A percentile compares a stretch with the other conserved stretches of the same genome.
These are phyloP conservation scores for Scortum barcoo DNA, from an alignment of 2,113 vertebrate species.

Conservation along the genomic window DNA sequence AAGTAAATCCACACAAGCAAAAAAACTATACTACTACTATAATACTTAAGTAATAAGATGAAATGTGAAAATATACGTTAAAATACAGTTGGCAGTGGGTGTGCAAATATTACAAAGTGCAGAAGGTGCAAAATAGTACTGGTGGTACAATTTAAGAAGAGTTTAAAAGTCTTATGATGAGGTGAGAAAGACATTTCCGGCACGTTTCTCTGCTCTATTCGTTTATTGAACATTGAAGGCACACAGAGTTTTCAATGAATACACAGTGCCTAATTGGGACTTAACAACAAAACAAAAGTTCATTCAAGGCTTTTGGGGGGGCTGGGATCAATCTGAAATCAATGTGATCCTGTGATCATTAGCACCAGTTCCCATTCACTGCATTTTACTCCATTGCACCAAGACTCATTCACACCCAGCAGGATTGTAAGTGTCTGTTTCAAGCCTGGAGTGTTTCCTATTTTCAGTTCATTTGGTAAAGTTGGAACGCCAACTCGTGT, in stretches of 20 bases:
- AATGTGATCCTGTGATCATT: conserved; percentile 10
- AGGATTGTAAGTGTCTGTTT: not conserved
- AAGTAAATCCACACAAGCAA: no score
- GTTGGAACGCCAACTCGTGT: not conserved
- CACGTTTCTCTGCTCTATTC: not conserved
- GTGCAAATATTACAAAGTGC: no score
- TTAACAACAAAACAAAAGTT: not conserved
- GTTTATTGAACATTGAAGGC: not conserved
- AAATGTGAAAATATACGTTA: no score
- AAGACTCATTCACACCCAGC: conserved; percentile 25
- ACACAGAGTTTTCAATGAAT: not conserved
- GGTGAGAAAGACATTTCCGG: not conserved
- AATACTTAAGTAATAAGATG: no score
- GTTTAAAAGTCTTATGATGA: no score
- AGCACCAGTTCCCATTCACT: not conserved
- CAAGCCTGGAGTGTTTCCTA: not conserved
- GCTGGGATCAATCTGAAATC: conserved; percentile 15
- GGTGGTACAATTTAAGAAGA: no score
- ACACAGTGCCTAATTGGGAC: not conserved
- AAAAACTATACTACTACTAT: no score
- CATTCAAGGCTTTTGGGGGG: not conserved
- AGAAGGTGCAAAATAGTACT: no score
- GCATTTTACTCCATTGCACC: not conserved
- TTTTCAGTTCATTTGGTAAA: not conserved
- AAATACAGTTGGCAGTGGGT: no score